Evolutionary conservation across 2,113 vertebrate genomes (phyloP).

Genomic region (Hippocampus abdominalis): DNA sequence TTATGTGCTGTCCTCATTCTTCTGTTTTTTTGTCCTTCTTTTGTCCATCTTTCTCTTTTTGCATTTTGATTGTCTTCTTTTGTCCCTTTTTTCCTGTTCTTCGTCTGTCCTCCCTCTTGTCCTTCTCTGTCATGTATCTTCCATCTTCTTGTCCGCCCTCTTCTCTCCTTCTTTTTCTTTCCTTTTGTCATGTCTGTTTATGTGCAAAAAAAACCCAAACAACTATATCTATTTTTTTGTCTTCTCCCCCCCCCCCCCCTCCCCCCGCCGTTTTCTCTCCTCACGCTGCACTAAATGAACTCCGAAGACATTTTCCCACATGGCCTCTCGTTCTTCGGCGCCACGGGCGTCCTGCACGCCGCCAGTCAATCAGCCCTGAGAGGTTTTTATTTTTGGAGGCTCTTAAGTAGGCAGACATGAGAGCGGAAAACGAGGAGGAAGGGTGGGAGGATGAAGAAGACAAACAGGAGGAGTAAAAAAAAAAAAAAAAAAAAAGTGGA

Average conservation of each 20-base stretch:
- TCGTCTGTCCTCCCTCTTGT: too few species aligned
- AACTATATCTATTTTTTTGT: not conserved
- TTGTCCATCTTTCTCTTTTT: not conserved
- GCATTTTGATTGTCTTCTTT: not conserved
- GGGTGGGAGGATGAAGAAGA: constrained; percentile 4
- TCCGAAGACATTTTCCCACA: not conserved
- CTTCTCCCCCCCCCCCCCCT: constrained; percentile 3
- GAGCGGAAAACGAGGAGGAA: not conserved
- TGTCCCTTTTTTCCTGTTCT: not conserved
- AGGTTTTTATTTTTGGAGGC: constrained; percentile 74
- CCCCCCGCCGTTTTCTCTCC: not conserved
- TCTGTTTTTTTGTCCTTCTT: not conserved
- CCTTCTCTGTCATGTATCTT: not conserved
- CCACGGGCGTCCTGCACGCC: constrained; percentile 10
- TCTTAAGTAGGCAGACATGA: constrained; percentile 66
- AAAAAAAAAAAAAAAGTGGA: not conserved
- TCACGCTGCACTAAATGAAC: not conserved
- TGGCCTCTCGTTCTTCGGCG: not conserved
- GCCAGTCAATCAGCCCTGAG: constrained; percentile 66
- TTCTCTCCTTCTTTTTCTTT: not conserved
- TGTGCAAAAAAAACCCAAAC: too few species aligned
- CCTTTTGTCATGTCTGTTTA: not conserved
- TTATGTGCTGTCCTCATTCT: not conserved
- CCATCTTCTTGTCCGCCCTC: not conserved
- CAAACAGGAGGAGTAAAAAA: constrained; percentile 12